Evolutionary conservation across 2,888 invertebrate genomes (phyloP), one percentile per base, ranked within the genome.

Genomic region (Anorthoa munda): DNA sequence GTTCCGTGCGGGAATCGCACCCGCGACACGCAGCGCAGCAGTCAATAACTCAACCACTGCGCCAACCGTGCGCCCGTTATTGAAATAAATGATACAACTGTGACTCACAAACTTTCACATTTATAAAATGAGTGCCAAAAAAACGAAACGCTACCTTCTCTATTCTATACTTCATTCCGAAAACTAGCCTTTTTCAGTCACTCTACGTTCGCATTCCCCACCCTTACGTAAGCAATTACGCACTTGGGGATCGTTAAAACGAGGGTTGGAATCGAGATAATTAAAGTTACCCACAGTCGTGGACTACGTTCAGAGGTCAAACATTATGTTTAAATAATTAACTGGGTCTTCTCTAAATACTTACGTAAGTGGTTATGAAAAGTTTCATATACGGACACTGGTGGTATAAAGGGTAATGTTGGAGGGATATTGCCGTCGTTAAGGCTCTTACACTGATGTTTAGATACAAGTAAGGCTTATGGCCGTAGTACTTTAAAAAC

Each of bases 281-380:
- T 92, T 91, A 92, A 92, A 91, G 88, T 90, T 84, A 78, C 87
- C 87, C 86, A 86, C 88, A 88, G 87, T 88, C 82, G 83, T 79
- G 82, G 86, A 74, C 83, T 80, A 72, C 83, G 81, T 84, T 85
- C 86, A 75, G 83, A 81, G 90, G 88, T 88, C 89, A 89, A 88
- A 88, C 82, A 83, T 85, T 85, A 85, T 79, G 84, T 85, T 89
- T 86, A 87, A 89, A 89, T 86, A 86, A 86, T 86, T 86, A 86
- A 84, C 83, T 68, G 75, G 70, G 79, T 68, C 80, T 80, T 79
- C 74, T 72, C 82, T 86, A 83, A 86, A 86, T 87, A 86, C 81
- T 78, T 74, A 75, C 67, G 68, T 82, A 82, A 82, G 84, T 84
- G 82, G 87, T 85, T 86, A 86, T 86, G 86, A 86, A 86, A 86